Base-by-base conservation (phyloP, 2,888 invertebrate genomes). In the Tolmerus cingulatus region DNA sequence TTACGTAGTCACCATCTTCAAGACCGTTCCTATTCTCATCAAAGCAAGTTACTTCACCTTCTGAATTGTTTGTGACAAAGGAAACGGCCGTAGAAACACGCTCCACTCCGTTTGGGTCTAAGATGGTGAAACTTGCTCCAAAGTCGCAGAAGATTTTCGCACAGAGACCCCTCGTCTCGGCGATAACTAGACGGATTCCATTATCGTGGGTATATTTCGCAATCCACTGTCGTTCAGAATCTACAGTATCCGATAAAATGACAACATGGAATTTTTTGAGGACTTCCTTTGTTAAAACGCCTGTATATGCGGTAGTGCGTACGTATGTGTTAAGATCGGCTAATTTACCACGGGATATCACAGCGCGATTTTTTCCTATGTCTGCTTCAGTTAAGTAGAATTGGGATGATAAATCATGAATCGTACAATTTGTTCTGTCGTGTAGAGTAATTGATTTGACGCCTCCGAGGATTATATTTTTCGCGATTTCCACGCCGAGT, bases 91-190 rank as follows among this genome's bases (percentile, higher is more conserved):
- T 97, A 86, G 97, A 97, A 27, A 97, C 95, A 0, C 97, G 97
- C 89, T 96, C 96, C 91, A 99, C 98, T 0, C 99, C 99, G 91
- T 95, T 98, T 16, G 95, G 94, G 93, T 99, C 99, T 86, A 96
- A 95, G 5, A 99, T 96, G 16, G 95, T 95, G 92, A 99, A 99
- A 85, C 96, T 94, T 0, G 96, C 94, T 0, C 99, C 99, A 93
- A 99, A 98, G 93, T 99, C 99, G 93, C 98, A 98, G 93, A 99
- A 99, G 34, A 99, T 95, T 92, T 97, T 96, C 1, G 98, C 97
- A 93, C 98, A 99, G 40, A 99, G 93, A 0, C 99, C 99, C 88
- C 96, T 94, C 0, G 98, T 97, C 90, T 98, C 97, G 1, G 98
- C 97, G 85, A 98, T 95, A 89, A 99, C 95, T 55, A 99, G 93